These are phyloP conservation scores for Oreortyx pictus DNA, from an alignment of 2,797 vertebrate genomes.

Conservation along the genomic window DNA sequence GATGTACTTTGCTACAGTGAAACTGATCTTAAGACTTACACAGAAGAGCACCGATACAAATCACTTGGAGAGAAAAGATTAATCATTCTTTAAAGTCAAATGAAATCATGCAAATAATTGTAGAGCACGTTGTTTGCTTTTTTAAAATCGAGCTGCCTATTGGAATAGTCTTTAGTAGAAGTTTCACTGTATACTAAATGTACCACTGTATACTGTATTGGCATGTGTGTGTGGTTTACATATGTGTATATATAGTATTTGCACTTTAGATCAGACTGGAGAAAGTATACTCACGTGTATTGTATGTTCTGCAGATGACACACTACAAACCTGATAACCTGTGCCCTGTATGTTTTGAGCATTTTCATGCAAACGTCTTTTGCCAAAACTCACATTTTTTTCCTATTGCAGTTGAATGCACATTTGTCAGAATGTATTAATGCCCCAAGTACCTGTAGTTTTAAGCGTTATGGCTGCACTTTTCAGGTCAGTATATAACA, in stretches of 20 bases:
- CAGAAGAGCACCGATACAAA: conserved; percentile 5
- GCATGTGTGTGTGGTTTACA: conserved; percentile 76
- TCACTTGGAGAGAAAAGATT: background rate
- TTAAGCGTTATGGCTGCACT: conserved; percentile 93
- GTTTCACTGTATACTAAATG: conserved; percentile 78
- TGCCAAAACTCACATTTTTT: conserved; percentile 84
- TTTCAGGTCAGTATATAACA: conserved; percentile 91
- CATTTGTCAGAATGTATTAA: conserved; percentile 98
- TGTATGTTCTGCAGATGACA: conserved; percentile 62
- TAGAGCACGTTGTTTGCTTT: background rate
- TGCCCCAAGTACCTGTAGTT: conserved; percentile 95
- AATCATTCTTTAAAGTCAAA: background rate
- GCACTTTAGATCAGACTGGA: conserved; percentile 59
- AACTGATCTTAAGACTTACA: conserved; percentile 68
- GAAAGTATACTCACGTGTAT: conserved; percentile 59
- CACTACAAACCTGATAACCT: conserved; percentile 48
- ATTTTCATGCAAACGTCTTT: conserved; percentile 78
- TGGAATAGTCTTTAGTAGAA: conserved; percentile 64
- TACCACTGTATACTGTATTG: conserved; percentile 77
- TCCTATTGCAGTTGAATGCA: conserved; percentile 89
- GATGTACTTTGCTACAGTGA: conserved; percentile 73
- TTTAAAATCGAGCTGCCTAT: conserved; percentile 10
- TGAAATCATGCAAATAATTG: background rate
- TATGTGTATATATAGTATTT: conserved; percentile 71
- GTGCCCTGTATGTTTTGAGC: conserved; percentile 78